Evolutionary conservation across 2,113 vertebrate species (phyloP).

Genomic region (Bubo bubo): DNA sequence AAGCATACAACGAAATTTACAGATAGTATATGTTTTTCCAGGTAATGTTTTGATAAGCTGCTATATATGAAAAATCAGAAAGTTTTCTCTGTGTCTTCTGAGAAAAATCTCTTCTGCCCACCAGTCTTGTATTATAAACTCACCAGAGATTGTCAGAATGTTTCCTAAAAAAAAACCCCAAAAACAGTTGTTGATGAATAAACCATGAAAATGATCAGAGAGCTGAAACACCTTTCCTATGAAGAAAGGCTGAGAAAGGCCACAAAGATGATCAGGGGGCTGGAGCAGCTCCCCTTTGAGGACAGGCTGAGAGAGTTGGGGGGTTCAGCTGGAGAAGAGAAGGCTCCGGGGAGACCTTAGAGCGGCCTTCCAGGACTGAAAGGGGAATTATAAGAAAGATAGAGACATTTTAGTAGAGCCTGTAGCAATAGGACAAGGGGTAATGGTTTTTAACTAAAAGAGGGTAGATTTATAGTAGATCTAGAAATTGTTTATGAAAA

Average conservation of each 20-base stretch:
- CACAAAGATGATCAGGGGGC: background rate
- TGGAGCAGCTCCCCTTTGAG: fast-evolving
- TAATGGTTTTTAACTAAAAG: background rate
- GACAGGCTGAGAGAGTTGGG: background rate
- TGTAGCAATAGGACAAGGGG: background rate
- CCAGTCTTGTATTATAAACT: background rate
- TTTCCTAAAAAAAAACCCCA: background rate
- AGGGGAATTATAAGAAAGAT: no score
- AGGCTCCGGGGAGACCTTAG: fast-evolving
- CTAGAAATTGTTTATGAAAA: background rate
- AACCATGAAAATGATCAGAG: background rate
- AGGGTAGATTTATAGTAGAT: background rate
- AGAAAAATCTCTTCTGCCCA: background rate
- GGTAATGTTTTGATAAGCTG: background rate
- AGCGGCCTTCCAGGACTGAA: fast-evolving
- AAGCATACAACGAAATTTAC: background rate
- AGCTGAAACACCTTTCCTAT: fast-evolving
- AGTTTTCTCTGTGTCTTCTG: background rate
- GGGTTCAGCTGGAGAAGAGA: background rate
- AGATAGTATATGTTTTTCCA: background rate
- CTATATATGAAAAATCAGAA: background rate
- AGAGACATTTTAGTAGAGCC: background rate
- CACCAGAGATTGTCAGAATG: background rate
- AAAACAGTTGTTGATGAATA: background rate
- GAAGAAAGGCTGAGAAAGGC: background rate